Conservation (phyloP, 2,888 invertebrate genomes). For the Folsomia manolachei region DNA sequence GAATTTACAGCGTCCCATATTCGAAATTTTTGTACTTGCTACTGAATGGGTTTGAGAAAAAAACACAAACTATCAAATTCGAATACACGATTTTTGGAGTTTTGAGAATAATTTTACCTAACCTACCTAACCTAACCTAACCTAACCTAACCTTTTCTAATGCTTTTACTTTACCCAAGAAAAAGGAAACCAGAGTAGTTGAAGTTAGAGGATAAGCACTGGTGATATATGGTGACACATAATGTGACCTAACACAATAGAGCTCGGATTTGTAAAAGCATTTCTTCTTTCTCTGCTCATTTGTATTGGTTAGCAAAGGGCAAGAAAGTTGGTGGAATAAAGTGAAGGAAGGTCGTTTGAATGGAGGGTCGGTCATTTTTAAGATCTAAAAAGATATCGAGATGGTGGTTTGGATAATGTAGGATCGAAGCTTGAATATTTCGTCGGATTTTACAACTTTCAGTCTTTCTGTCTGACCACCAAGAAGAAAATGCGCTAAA, state of each 20-base stretch:
- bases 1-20: neutral
- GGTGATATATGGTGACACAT: conserved; percentile 44
- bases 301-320: neutral
- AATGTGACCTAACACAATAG: conserved; percentile 45
- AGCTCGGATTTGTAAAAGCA: conserved; percentile 33
- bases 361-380: no score
- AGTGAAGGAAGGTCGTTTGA: no score
- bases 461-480: no score
- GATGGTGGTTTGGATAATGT: no score
- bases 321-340: neutral
- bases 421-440: no score
- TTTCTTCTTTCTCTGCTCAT: neutral
- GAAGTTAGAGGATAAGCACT: conserved; percentile 11
- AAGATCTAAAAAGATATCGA: no score
- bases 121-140: neutral
- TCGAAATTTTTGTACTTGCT: neutral
- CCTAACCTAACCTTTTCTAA: neutral
- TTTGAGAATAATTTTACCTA: neutral
- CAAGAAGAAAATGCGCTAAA: no score
- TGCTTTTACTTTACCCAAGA: no score
- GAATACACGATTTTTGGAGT: neutral
- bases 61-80: neutral
- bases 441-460: no score
- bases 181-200: no score
- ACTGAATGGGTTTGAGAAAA: no score